Evolutionary conservation across 2,888 invertebrate species (phyloP), one percentile per base, ranked within the genome.

Genomic region (Onchidella celtica): DNA sequence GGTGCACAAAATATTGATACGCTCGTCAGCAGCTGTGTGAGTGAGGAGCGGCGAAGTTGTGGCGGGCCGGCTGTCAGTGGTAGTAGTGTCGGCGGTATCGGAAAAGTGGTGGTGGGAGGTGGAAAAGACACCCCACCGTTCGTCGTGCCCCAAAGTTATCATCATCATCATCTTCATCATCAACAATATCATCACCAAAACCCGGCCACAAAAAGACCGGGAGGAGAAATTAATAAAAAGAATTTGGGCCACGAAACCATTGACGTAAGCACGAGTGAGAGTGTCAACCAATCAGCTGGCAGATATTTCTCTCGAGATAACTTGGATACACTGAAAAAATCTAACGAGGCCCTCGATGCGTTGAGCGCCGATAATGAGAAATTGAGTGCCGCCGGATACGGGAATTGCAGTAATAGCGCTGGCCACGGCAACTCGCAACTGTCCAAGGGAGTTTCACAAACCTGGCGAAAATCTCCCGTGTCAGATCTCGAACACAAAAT

Each of bases 101-200:
- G 17, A 0, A 72, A 69, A 36, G 38, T 29, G 1, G 32, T 47
- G 0, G 24, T 63, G 4, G 47, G n/a, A 2, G 40, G 79, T 6
- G 70, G 61, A 11, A 66, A 57, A 27, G 79, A 79, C 11, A 27
- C 55, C 17, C 79, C 70, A 63, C 79, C 79, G 2, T 79, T 79
- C 34, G 57, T 79, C 21, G 79, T 79, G 40, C 79, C 79, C 14
- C 70, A 79, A 59, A 72, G 59, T 38, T 79, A 79, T 55, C 79
- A 79, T n/a, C 69, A 69, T 21, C 68, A 61, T 4, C 29, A 65
- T 0, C 63, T 59, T 0, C 70, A 69, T 3, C 76, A 76, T 9
- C 77, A 77, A 32, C 78, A 78, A 29, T 38, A 36, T 63, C 32
- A 66, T 24, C 68, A 77, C 27, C 3, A 14, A 4, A 29, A 24